Base-by-base conservation (phyloP, 2,888 invertebrate species). In the Epirrhoe tristata region DNA sequence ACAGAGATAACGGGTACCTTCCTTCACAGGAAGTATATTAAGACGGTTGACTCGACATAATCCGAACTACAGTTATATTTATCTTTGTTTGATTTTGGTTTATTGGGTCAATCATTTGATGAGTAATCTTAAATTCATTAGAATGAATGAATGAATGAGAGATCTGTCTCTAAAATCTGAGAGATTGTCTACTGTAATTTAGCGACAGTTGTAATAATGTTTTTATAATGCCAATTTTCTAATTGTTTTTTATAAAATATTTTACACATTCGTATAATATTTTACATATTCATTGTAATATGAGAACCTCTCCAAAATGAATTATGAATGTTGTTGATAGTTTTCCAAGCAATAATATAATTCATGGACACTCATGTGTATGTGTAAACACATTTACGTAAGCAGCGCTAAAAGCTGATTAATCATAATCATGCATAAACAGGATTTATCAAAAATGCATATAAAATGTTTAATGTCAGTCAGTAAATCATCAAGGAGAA, bases 361-460 rank as follows among this genome's bases (percentile, higher is more conserved):
- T 61, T 55, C 55, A 58, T 31, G 10, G 64, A 51, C 53, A 63
- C 57, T 57, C 48, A 52, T 64, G 58, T 58, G 24, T 16, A 52
- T 64, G 58, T 58, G 24, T 16, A 52, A 48, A 66, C 24, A 10
- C 36, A 39, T 56, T 70, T 72, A 63, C 65, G 67, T 63, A 70
- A 64, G 66, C 59, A 59, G 12, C 64, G 58, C 63, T 69, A 55
- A 54, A 7, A 58, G 58, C 34, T 31, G 56, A 69, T 73, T 66
- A 64, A 71, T 71, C 69, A 66, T 66, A 48, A 57, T 57, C 50
- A 12, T 46, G 60, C 62, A 67, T 72, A 63, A 54, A 70, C 39
- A 31, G 8, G 50, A 39, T 59, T 64, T 59, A 59, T 59, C 51
- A 39, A 36, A n/a, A 10, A 58, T 14, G 32, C 32, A 48, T 32